Base-by-base conservation (phyloP, 2,797 vertebrate species). In the Orientallactaga sibirica region DNA sequence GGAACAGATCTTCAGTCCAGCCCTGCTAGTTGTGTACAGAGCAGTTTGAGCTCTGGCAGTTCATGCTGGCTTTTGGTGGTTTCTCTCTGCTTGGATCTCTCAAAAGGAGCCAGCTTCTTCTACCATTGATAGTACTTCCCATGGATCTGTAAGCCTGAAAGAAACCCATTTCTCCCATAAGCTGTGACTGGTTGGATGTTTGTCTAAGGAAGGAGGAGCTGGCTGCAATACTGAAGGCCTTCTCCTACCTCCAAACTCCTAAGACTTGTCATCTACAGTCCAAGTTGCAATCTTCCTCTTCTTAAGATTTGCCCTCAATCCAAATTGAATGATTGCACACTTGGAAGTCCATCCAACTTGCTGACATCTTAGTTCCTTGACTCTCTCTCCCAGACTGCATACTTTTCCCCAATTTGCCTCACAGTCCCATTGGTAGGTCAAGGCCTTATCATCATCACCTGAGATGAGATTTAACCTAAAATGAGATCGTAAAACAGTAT, bases 401-500 rank as follows among this genome's bases (percentile, higher is more conserved):
- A 7, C 6, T 43, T 80, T 91, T 71, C 33, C 52, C 67, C 61
- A 22, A 10, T 89, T 62, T 71, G 20, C 25, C 12, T 10, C n/a
- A 67, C 41, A 33, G 48, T 68, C 22, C 66, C 79, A 48, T 41
- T 55, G n/a, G n/a, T 78, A 86, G 24, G 41, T 71, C 52, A 86
- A 85, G 73, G 76, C 41, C 29, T 88, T 92, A 83, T 41, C 78
- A 76, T 67, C 3, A 9, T 10, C 52, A 9, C 48, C 48, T 48
- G 48, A 48, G 48, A 9, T 66, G 41, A 41, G 55, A 33, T 58
- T 68, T 41, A 16, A 43, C n/a, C 77, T 80, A 41, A 29, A 62
- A 41, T 84, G 66, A 91, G 94, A 83, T 52, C 43, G 83, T 70
- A 89, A 83, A 78, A 75, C 24, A 88, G 68, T 24, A 48, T 82